A percentile compares a stretch with the other conserved stretches of the same genome.
phyloP scores from a whole-genome alignment of 2,797 vertebrate genomes.

The Coregonus suidteri region DNA sequence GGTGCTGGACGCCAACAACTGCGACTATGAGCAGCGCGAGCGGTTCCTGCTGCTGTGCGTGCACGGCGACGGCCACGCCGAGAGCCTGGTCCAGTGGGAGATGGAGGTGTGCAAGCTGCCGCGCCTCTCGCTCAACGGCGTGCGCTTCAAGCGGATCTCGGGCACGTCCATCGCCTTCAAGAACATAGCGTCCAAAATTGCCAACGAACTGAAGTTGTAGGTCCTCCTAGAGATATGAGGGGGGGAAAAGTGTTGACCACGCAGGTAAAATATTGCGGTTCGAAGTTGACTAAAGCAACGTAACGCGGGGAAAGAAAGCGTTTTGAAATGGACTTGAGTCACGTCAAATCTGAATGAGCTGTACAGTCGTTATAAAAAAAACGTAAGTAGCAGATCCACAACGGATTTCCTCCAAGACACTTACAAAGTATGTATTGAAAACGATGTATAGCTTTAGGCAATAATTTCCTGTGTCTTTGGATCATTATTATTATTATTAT shows the following conservation, averaged over 20 bases:
- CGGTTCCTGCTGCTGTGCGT: constrained; percentile 88
- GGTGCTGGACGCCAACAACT: constrained; percentile 88
- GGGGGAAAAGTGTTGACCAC: not conserved
- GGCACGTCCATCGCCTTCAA: constrained; percentile 93
- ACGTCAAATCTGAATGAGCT: constrained; percentile 68
- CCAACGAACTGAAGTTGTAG: constrained; percentile 91
- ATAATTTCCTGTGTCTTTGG: constrained; percentile 86
- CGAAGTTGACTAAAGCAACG: not conserved
- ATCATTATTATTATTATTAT: constrained; percentile 67
- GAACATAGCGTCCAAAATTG: constrained; percentile 92
- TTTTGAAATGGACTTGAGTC: constrained; percentile 35
- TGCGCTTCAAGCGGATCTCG: constrained; percentile 90
- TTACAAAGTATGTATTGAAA: constrained; percentile 77
- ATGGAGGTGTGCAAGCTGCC: constrained; percentile 94
- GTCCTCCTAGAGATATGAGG: not conserved
- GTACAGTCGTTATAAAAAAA: constrained; percentile 71
- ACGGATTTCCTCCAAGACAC: constrained; percentile 76
- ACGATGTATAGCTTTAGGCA: constrained; percentile 83
- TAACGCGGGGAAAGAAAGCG: not conserved
- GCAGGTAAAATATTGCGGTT: not conserved
- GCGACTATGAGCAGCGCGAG: constrained; percentile 89
- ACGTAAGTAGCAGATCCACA: constrained; percentile 74
- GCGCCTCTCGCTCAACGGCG: constrained; percentile 88
- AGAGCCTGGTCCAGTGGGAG: constrained; percentile 89
- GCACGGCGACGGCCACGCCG: constrained; percentile 83